Evolutionary conservation across 2,797 vertebrate genomes (phyloP).

Genomic region (Rhabdophis nuchalis): DNA sequence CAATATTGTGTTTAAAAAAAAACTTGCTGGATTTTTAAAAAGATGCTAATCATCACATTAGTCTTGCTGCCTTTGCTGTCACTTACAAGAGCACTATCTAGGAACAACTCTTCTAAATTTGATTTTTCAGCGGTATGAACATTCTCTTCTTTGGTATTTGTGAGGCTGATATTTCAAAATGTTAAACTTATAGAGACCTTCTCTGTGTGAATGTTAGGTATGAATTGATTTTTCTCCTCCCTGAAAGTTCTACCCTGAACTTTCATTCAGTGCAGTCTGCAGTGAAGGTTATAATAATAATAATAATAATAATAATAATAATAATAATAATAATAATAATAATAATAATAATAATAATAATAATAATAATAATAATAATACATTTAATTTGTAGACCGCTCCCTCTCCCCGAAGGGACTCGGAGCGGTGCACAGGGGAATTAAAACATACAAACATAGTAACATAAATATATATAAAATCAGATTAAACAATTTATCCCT

Average conservation of each 20-base stretch:
- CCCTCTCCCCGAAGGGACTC: too few relatives aligned
- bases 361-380: too few relatives aligned
- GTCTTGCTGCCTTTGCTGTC: background rate
- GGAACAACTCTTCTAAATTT: background rate
- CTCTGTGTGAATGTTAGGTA: background rate
- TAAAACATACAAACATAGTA: too few relatives aligned
- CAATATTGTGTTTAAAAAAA: background rate
- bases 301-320: too few relatives aligned
- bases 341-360: too few relatives aligned
- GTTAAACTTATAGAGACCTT: background rate
- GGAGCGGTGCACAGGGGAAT: too few relatives aligned
- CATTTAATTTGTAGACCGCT: too few relatives aligned
- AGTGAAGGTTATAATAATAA: background rate
- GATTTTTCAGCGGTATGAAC: background rate
- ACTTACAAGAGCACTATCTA: background rate
- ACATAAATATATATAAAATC: too few relatives aligned
- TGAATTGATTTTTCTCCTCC: background rate
- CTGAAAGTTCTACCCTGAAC: too few relatives aligned
- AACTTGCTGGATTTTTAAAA: background rate
- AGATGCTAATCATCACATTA: background rate
- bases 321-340: too few relatives aligned
- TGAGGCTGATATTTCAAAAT: background rate
- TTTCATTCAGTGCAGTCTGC: background rate
- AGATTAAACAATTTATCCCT: too few relatives aligned
- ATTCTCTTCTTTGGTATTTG: background rate